These are phyloP conservation scores for Urophycis tenuis DNA, from an alignment of 2,797 vertebrate genomes.

Conservation along the genomic window DNA sequence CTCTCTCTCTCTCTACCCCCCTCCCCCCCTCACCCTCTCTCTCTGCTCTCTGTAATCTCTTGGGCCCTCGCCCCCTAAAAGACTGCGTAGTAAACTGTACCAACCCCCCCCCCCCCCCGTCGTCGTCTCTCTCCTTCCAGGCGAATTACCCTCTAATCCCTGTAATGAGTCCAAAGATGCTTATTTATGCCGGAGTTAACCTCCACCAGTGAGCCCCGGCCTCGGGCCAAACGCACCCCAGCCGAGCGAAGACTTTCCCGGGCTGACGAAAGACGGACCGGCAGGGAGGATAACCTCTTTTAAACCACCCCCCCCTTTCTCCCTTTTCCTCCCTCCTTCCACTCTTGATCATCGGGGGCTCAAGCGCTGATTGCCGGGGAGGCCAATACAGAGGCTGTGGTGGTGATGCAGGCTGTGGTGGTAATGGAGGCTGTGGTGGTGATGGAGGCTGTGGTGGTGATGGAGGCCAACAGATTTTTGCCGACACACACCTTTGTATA, in stretches of 20 bases:
- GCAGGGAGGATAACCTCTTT: neutral
- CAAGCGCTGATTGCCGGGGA: slow-evolving; percentile 75
- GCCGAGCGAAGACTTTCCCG: slow-evolving; percentile 70
- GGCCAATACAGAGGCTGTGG: slow-evolving; percentile 71
- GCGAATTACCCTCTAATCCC: slow-evolving; percentile 78
- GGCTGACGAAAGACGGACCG: slow-evolving; percentile 55
- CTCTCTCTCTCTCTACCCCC: slow-evolving; percentile 35
- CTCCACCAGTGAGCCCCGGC: slow-evolving; percentile 78
- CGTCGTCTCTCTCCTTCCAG: slow-evolving; percentile 70
- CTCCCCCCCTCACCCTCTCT: slow-evolving; percentile 52
- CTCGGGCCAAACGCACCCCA: slow-evolving; percentile 73
- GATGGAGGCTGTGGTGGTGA: no score
- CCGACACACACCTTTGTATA: no score
- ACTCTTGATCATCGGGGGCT: slow-evolving; percentile 67
- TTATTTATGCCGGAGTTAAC: slow-evolving; percentile 83
- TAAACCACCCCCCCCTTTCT: slow-evolving; percentile 22
- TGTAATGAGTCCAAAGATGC: slow-evolving; percentile 80
- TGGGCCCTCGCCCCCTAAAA: slow-evolving; percentile 71
- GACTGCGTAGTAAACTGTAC: slow-evolving; percentile 76
- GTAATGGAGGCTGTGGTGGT: no score
- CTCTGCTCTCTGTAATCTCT: slow-evolving; percentile 67
- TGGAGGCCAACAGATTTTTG: neutral
- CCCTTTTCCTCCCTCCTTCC: slow-evolving; percentile 23
- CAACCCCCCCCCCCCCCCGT: slow-evolving; percentile 61
- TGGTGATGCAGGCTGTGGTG: slow-evolving; percentile 48